A percentile compares a stretch with the other conserved stretches of the same genome.
Conservation (phyloP, 1,140 invertebrate species). For the Macrostomum lignano region DNA sequence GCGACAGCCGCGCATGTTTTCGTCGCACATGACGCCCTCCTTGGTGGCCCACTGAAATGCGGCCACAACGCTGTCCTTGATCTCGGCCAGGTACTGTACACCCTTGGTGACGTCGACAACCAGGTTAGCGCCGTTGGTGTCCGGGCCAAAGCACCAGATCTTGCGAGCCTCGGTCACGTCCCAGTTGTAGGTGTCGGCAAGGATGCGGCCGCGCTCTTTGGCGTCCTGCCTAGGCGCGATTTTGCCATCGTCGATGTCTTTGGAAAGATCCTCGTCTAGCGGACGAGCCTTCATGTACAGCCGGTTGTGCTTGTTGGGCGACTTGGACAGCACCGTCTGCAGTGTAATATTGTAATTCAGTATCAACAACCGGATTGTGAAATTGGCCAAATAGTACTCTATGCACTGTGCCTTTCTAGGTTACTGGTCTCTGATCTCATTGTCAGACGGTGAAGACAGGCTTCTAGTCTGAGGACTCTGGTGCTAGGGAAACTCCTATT, state of each 20-base stretch:
- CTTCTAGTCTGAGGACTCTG: too few species aligned
- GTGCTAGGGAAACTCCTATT: too few species aligned
- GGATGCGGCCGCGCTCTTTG: slow-evolving; percentile 66
- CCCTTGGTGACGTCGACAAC: slow-evolving; percentile 92
- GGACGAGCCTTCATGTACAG: slow-evolving; percentile 81
- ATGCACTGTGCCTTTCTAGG: too few species aligned
- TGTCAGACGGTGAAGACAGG: too few species aligned
- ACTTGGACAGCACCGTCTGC: too few species aligned
- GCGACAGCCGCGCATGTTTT: slow-evolving; percentile 77
- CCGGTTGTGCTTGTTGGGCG: slow-evolving; percentile 98
- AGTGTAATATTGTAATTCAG: too few species aligned
- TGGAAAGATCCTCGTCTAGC: slow-evolving; percentile 75
- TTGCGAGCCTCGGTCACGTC: slow-evolving; percentile 92
- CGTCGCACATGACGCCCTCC: slow-evolving; percentile 66
- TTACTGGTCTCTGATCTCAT: too few species aligned
- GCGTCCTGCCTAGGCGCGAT: slow-evolving; percentile 83
- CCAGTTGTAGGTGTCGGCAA: slow-evolving; percentile 78
- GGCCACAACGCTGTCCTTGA: slow-evolving; percentile 65
- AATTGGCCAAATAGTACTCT: too few species aligned
- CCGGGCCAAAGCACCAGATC: slow-evolving; percentile 98
- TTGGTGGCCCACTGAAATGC: slow-evolving; percentile 99
- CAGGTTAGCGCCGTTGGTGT: slow-evolving; percentile 85
- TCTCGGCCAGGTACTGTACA: slow-evolving; percentile 87
- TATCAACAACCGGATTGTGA: too few species aligned
- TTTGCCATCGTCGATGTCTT: slow-evolving; percentile 81